Evolutionary conservation across 2,797 vertebrate genomes (phyloP).

Genomic region (Pseudochirops corinnae): DNA sequence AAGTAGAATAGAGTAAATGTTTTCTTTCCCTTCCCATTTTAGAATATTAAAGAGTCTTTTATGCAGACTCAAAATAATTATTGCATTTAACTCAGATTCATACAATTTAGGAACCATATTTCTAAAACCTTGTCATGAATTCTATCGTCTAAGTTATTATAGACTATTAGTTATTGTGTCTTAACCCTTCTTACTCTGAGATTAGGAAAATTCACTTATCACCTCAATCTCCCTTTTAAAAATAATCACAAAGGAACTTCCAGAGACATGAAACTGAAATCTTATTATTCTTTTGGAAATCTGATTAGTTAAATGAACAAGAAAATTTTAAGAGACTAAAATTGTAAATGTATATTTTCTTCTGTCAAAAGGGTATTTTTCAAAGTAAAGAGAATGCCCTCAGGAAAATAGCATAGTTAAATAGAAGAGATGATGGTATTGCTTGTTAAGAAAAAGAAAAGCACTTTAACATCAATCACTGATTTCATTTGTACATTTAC

Average conservation of each 20-base stretch:
- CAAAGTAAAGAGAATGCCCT: not conserved
- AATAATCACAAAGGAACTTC: conserved; percentile 48
- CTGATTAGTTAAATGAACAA: conserved; percentile 50
- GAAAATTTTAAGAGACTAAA: conserved; percentile 19
- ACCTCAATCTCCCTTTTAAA: conserved; percentile 39
- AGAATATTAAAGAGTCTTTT: conserved; percentile 59
- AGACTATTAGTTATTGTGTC: conserved; percentile 55
- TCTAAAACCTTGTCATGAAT: conserved; percentile 59
- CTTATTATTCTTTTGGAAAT: conserved; percentile 42
- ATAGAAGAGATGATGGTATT: not conserved
- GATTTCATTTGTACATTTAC: conserved; percentile 20
- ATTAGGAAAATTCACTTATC: conserved; percentile 57
- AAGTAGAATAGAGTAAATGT: conserved; percentile 65
- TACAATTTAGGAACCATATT: conserved; percentile 60
- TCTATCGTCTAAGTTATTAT: conserved; percentile 53
- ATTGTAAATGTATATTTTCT: conserved; percentile 4
- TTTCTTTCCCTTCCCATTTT: conserved; percentile 74
- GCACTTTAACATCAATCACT: not conserved
- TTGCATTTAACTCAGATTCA: conserved; percentile 58
- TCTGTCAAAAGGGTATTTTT: not conserved
- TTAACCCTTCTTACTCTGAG: not conserved
- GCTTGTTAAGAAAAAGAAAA: not conserved
- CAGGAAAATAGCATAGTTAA: conserved; percentile 5
- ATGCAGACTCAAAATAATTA: conserved; percentile 70
- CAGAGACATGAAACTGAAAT: not conserved